These are phyloP conservation scores for Pituophis catenifer DNA, from an alignment of 2,113 vertebrate genomes.

Conservation along the genomic window DNA sequence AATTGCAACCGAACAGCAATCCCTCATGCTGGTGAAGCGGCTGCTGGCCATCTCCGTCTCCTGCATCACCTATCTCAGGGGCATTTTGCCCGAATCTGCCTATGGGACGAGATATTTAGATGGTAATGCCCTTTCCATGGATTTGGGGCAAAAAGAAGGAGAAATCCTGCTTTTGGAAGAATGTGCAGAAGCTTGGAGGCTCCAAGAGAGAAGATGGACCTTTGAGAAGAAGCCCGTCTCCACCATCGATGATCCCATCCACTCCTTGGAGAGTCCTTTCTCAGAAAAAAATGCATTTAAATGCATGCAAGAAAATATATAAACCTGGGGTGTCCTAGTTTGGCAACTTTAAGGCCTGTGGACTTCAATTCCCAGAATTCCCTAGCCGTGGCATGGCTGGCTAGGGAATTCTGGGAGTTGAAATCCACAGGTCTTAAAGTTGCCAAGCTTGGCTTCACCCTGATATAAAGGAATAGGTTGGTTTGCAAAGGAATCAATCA, in stretches of 20 bases:
- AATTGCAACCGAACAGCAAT: constrained; percentile 84
- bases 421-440: neutral
- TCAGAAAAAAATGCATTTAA: neutral
- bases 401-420: neutral
- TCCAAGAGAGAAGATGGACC: neutral
- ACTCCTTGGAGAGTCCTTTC: neutral
- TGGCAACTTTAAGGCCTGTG: neutral
- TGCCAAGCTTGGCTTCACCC: neutral
- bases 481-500: neutral
- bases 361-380: neutral
- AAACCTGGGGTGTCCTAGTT: neutral
- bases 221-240: neutral
- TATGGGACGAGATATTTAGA: constrained; percentile 91
- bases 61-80: constrained; percentile 91
- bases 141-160: constrained; percentile 71
- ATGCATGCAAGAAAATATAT: neutral
- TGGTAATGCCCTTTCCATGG: constrained; percentile 69
- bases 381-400: neutral
- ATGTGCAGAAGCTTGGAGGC: neutral
- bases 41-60: constrained; percentile 92
- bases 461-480: neutral
- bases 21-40: constrained; percentile 86
- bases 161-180: neutral
- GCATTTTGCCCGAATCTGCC: constrained; percentile 90
- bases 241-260: neutral